phyloP scores from a whole-genome alignment of 37 sponge, comb jelly and placozoan species.

The Oopsacas minuta region DNA sequence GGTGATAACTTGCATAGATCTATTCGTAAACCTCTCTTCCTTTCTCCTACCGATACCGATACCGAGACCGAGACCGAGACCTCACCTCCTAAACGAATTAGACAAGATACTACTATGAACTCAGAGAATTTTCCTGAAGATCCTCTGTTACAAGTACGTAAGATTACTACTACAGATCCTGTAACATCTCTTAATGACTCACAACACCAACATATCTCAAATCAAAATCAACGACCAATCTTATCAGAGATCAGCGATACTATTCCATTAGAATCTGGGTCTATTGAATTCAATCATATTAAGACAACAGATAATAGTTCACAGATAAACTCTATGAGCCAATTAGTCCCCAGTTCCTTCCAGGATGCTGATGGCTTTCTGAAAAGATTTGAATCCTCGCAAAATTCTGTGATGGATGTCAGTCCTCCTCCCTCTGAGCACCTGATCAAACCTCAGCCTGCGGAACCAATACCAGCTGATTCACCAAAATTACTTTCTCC shows the following conservation, averaged over 20 bases:
- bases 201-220: too few relatives aligned
- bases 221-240: background rate
- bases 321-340: background rate
- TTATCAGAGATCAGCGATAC: background rate
- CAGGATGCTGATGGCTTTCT: background rate
- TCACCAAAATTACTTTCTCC: background rate
- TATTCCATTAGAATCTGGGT: background rate
- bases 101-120: background rate
- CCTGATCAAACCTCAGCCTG: background rate
- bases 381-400: background rate
- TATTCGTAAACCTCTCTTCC: background rate
- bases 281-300: background rate
- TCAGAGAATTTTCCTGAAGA: background rate
- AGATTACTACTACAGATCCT: too few relatives aligned
- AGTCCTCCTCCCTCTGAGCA: background rate
- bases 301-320: background rate
- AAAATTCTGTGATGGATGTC: background rate
- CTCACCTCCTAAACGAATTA: background rate
- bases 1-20: background rate
- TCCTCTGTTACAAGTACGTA: too few relatives aligned
- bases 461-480: background rate
- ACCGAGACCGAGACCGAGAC: too few relatives aligned
- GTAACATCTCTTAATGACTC: too few relatives aligned
- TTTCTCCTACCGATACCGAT: background rate
- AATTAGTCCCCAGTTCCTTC: background rate